Percentiles rank a stretch among this genome's conserved stretches.
Conservation (phyloP, 2,888 invertebrate genomes). For the Platycheirus albimanus region DNA sequence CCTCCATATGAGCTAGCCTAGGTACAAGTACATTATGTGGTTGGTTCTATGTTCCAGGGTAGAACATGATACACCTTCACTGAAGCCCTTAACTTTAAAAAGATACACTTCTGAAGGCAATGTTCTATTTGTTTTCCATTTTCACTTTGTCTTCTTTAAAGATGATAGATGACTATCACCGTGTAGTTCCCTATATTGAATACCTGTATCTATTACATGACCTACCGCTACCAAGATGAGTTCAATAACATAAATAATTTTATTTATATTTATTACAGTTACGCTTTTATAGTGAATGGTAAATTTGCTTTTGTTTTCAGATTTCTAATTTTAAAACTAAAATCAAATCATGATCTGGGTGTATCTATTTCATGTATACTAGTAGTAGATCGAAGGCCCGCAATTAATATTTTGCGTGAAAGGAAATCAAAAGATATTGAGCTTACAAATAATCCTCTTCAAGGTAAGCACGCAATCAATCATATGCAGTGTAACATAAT, state of each 20-base stretch:
- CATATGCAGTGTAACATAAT: too few species aligned
- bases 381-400: too few species aligned
- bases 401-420: too few species aligned
- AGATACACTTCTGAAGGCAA: conserved; percentile 55
- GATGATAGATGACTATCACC: background rate
- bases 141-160: conserved; percentile 33
- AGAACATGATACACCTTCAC: conserved; percentile 54
- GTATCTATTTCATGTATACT: too few species aligned
- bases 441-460: too few species aligned
- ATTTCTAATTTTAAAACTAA: too few species aligned
- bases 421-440: too few species aligned
- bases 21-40: conserved; percentile 32
- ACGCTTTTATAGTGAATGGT: conserved; percentile 1
- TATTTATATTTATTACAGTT: conserved; percentile 50
- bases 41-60: conserved; percentile 33
- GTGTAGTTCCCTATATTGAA: conserved; percentile 23
- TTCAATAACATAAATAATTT: conserved; percentile 51
- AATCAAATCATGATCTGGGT: too few species aligned
- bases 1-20: conserved; percentile 4
- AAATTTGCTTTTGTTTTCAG: too few species aligned
- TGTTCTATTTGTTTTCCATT: conserved; percentile 50
- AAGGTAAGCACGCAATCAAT: too few species aligned
- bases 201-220: conserved; percentile 53
- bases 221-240: conserved; percentile 52
- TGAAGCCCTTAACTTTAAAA: conserved; percentile 62